A percentile compares a stretch with the other conserved stretches of the same genome.
These are phyloP conservation scores for Ypsolopha scabrella DNA, from an alignment of 2,888 invertebrate genomes.

Conservation along the genomic window DNA sequence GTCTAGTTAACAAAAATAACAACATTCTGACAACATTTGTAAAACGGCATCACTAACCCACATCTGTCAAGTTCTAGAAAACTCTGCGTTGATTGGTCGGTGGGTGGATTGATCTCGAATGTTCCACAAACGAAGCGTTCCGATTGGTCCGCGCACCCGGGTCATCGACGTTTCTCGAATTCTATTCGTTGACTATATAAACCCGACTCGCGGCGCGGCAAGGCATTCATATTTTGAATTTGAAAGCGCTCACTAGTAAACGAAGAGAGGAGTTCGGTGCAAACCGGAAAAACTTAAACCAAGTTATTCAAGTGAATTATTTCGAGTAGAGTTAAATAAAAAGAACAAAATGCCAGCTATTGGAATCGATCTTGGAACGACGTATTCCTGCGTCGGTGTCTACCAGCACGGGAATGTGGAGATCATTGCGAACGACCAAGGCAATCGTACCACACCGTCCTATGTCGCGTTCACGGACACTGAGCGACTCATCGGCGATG, in stretches of 20 bases:
- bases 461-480: constrained; percentile 88
- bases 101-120: no score
- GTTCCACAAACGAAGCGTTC: no score
- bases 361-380: constrained; percentile 82
- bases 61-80: no score
- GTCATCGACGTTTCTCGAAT: no score
- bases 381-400: constrained; percentile 89
- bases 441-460: constrained; percentile 88
- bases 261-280: constrained; percentile 15
- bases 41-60: no score
- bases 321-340: neutral
- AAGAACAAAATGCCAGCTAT: constrained; percentile 44
- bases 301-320: no score
- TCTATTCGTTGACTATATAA: no score
- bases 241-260: constrained; percentile 30
- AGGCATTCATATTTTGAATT: constrained; percentile 44
- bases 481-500: constrained; percentile 79
- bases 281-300: constrained; percentile 9
- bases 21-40: no score
- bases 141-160: no score
- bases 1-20: no score
- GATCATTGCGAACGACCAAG: constrained; percentile 90
- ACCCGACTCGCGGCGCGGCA: constrained; percentile 24
- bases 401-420: constrained; percentile 86
- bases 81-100: no score